Evolutionary conservation across 2,888 invertebrate species (phyloP).

Genomic region (Kuschelorhynchus macadamiae): DNA sequence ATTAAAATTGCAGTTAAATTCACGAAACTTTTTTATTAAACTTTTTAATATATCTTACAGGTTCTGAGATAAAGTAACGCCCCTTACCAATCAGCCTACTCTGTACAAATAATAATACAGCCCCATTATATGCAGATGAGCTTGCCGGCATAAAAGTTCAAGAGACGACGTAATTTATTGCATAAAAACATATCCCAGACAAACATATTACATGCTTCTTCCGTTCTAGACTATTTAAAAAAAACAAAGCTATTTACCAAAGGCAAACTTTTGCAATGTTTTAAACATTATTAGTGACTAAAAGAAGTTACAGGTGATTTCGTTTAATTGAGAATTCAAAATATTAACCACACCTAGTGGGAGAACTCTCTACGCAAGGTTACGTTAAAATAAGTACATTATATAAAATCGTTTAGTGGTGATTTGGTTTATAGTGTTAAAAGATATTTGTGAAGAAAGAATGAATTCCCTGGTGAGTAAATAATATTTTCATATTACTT

Average conservation of each 20-base stretch:
- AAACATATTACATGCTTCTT: conserved; percentile 32
- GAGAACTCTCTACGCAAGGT: conserved; percentile 41
- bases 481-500: too few species aligned
- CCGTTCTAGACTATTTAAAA: conserved; percentile 22
- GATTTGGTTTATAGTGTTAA: conserved; percentile 22
- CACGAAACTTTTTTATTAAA: too few species aligned
- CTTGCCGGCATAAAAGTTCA: background rate
- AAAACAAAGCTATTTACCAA: conserved; percentile 25
- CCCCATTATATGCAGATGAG: background rate
- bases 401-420: conserved; percentile 28
- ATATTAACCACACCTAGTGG: conserved; percentile 21
- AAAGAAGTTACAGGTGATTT: conserved; percentile 29
- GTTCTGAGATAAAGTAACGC: too few species aligned
- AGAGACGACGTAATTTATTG: conserved; percentile 2
- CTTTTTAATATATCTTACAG: too few species aligned
- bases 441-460: conserved; percentile 19
- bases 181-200: conserved; percentile 16
- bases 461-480: conserved; percentile 38
- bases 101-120: conserved; percentile 4
- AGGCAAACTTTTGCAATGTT: conserved; percentile 34
- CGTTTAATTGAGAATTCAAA: conserved; percentile 23
- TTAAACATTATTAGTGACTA: conserved; percentile 14
- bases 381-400: conserved; percentile 20
- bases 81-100: too few species aligned
- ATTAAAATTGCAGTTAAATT: too few species aligned